Conservation (phyloP, 2,888 invertebrate genomes). For the Campoletis raptor region DNA sequence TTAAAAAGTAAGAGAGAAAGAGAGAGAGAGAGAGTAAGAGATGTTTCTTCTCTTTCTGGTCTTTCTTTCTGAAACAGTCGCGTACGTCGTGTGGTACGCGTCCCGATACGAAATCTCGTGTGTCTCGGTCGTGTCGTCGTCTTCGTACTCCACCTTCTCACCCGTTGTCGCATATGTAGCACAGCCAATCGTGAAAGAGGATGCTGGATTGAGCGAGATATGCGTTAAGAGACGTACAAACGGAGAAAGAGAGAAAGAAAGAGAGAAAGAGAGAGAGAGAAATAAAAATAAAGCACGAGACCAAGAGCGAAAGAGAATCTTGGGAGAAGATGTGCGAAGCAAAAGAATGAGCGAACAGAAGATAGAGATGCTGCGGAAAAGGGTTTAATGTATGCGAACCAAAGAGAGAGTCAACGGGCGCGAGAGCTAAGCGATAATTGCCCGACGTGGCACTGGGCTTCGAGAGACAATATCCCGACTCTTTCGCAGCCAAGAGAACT, state of each 20-base stretch:
- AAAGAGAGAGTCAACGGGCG: constrained; percentile 62
- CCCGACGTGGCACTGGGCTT: constrained; percentile 79
- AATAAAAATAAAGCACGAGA: constrained; percentile 34
- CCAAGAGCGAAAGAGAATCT: constrained; percentile 27
- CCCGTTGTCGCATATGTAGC: constrained; percentile 43
- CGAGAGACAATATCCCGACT: constrained; percentile 57
- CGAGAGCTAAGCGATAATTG: constrained; percentile 80
- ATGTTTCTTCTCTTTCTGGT: constrained; percentile 56
- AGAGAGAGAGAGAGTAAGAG: constrained; percentile 16
- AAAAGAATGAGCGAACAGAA: constrained; percentile 43
- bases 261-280: constrained; percentile 40
- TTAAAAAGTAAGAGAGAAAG: constrained; percentile 38
- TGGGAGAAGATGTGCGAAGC: constrained; percentile 25
- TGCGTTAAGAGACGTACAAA: constrained; percentile 58
- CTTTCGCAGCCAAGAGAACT: constrained; percentile 71
- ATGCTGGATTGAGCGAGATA: constrained; percentile 67
- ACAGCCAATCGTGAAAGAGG: constrained; percentile 55
- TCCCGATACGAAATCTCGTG: constrained; percentile 80
- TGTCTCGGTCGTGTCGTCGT: constrained; percentile 71
- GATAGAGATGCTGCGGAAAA: constrained; percentile 63
- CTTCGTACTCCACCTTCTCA: constrained; percentile 45
- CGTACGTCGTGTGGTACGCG: constrained; percentile 66
- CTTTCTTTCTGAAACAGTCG: constrained; percentile 60
- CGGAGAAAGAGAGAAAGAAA: constrained; percentile 48
- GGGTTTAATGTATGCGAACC: constrained; percentile 77